A percentile compares a stretch with the other conserved stretches of the same genome.
Evolutionary conservation across 2,888 invertebrate genomes (phyloP).

Genomic region (Rhingia rostrata): DNA sequence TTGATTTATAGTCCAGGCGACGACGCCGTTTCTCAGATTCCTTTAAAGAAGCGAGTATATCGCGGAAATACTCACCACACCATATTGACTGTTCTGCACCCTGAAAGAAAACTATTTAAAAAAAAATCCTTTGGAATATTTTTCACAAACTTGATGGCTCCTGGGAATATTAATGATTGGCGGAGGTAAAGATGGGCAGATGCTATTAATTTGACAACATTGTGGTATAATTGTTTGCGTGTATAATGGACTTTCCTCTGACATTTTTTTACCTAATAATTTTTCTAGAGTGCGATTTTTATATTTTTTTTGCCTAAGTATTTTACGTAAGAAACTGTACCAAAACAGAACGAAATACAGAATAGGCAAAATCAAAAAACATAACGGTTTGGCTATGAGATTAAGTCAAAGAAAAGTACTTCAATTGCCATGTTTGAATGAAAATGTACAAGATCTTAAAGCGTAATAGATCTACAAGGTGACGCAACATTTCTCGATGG

Average conservation of each 20-base stretch:
- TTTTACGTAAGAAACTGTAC: constrained; percentile 8
- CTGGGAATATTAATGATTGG: not conserved
- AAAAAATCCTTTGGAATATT: not conserved
- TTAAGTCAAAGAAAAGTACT: no score
- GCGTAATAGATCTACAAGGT: no score
- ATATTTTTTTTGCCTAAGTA: no score
- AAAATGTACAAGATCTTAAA: no score
- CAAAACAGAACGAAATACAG: constrained; percentile 32
- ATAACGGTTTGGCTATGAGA: constrained; percentile 35
- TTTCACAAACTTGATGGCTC: constrained; percentile 42
- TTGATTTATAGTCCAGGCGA: constrained; percentile 77
- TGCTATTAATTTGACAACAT: constrained; percentile 16
- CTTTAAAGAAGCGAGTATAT: constrained; percentile 79
- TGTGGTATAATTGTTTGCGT: not conserved
- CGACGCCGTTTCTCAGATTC: constrained; percentile 79
- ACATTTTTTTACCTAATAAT: constrained; percentile 44
- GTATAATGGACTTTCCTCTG: not conserved
- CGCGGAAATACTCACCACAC: constrained; percentile 79
- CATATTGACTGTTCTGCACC: constrained; percentile 76
- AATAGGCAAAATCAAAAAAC: constrained; percentile 13
- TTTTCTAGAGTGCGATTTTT: no score
- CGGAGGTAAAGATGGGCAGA: constrained; percentile 28
- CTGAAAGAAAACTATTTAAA: constrained; percentile 62
- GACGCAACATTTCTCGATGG: no score
- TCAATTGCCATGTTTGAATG: no score